phyloP scores from a whole-genome alignment of 2,113 vertebrate genomes.

The Panurus biarmicus region DNA sequence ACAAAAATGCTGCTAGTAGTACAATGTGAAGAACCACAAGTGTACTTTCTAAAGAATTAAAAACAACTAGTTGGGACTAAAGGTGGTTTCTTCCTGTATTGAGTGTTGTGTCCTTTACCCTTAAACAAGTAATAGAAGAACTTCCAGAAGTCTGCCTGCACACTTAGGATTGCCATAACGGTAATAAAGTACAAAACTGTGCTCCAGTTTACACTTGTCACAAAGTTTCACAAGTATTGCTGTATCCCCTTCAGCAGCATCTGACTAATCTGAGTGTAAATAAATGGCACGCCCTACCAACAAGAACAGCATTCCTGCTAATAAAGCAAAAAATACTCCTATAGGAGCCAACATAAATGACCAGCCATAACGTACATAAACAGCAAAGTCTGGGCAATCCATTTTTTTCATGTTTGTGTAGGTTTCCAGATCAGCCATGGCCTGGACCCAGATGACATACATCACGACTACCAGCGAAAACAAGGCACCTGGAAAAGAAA shows the following conservation, averaged over 20 bases:
- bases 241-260: background rate
- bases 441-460: conserved; percentile 86
- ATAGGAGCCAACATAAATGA: conserved; percentile 91
- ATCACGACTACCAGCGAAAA: conserved; percentile 83
- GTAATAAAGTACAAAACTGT: conserved; percentile 14
- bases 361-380: conserved; percentile 82
- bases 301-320: conserved; percentile 89
- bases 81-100: background rate
- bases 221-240: background rate
- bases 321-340: conserved; percentile 85
- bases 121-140: conserved; percentile 6
- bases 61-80: background rate
- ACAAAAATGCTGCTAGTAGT: background rate
- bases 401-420: conserved; percentile 70
- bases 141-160: conserved; percentile 9
- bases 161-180: background rate
- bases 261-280: conserved; percentile 67
- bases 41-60: background rate
- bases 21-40: background rate
- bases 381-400: conserved; percentile 73
- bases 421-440: conserved; percentile 79
- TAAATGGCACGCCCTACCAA: conserved; percentile 82
- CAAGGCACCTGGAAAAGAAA: conserved; percentile 77
- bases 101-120: background rate
- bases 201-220: background rate